Percentiles rank a stretch among this genome's conserved stretches.
Evolutionary conservation across 2,797 vertebrate genomes (phyloP).

Genomic region (Sphenodon punctatus): DNA sequence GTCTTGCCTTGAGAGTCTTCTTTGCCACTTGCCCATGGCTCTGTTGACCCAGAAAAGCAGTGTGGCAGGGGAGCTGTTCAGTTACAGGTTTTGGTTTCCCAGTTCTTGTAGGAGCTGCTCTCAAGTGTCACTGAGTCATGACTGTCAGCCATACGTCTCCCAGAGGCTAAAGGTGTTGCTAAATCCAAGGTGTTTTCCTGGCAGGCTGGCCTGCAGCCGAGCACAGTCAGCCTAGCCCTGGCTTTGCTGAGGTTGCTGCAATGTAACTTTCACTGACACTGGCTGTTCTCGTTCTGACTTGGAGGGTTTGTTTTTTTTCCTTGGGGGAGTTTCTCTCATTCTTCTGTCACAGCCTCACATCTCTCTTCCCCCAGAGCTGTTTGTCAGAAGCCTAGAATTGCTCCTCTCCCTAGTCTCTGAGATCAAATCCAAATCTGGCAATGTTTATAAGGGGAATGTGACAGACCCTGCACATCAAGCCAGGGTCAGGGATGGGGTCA

Average conservation of each 20-base stretch:
- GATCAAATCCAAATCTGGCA: slow-evolving; percentile 20
- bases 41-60: slow-evolving; percentile 51
- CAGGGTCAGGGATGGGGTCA: slow-evolving; percentile 27
- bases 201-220: background rate
- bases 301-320: background rate
- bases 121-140: background rate
- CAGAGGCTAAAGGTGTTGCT: background rate
- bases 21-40: slow-evolving; percentile 48
- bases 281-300: slow-evolving; percentile 12
- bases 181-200: slow-evolving; percentile 13
- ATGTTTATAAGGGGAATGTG: slow-evolving; percentile 47
- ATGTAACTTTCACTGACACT: background rate
- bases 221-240: background rate
- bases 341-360: slow-evolving; percentile 11
- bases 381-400: slow-evolving; percentile 34
- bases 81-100: background rate
- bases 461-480: slow-evolving; percentile 42
- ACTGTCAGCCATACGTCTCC: background rate
- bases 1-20: slow-evolving; percentile 56
- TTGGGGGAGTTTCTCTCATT: slow-evolving; percentile 2
- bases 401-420: slow-evolving; percentile 21
- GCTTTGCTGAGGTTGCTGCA: background rate
- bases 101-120: background rate
- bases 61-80: background rate
- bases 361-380: slow-evolving; percentile 25